Percentiles rank a stretch among this genome's conserved stretches.
Evolutionary conservation across 2,888 invertebrate species (phyloP).

Genomic region (Lypha dubia): DNA sequence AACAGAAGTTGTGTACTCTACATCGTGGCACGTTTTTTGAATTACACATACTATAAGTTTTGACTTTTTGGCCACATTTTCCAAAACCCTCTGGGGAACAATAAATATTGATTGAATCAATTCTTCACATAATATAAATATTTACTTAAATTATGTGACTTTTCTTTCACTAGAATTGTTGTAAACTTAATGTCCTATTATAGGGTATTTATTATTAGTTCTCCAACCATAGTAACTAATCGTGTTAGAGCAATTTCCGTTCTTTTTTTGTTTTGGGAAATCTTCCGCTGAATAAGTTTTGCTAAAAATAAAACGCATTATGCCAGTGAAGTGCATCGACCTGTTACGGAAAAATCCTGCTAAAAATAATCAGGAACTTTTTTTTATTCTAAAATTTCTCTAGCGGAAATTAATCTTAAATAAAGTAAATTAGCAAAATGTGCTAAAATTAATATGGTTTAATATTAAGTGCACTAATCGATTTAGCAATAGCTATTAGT

Average conservation of each 20-base stretch:
- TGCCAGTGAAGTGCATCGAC: background rate
- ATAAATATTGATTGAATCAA: background rate
- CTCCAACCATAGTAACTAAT: background rate
- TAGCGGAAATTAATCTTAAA: slow-evolving; percentile 12
- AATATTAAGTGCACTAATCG: background rate
- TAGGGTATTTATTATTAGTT: background rate
- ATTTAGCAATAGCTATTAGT: background rate
- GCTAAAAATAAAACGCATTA: background rate
- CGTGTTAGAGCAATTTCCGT: slow-evolving; percentile 10
- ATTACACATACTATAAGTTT: background rate
- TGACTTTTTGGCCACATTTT: background rate
- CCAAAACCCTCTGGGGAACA: background rate
- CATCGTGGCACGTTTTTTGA: background rate
- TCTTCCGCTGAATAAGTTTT: background rate
- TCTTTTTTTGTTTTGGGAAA: background rate
- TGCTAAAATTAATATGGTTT: background rate
- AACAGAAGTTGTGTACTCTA: slow-evolving; percentile 6
- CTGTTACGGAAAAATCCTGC: background rate
- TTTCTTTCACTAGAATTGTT: too few relatives aligned
- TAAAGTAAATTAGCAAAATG: background rate
- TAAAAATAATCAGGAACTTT: background rate
- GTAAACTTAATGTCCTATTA: too few relatives aligned
- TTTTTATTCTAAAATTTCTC: slow-evolving; percentile 9
- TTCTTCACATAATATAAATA: too few relatives aligned
- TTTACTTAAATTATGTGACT: too few relatives aligned